These are phyloP conservation scores for Chamaetylas fuelleborni DNA, from an alignment of 2,113 vertebrate genomes.

Conservation along the genomic window DNA sequence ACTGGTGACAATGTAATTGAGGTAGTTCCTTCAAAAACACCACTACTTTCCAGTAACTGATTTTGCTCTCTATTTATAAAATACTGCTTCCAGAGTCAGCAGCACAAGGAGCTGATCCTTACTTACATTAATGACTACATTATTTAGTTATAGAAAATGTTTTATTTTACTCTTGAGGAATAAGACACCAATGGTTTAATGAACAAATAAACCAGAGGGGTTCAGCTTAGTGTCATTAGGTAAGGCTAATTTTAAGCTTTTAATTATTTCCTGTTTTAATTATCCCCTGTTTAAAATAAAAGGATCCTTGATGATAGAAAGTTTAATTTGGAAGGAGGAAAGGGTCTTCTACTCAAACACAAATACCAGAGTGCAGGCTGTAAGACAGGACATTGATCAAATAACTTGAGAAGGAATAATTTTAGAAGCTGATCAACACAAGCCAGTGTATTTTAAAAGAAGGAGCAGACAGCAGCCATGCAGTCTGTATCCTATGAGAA, in stretches of 20 bases:
- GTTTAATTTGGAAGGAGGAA: slow-evolving; percentile 36
- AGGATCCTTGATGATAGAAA: neutral
- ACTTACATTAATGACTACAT: neutral
- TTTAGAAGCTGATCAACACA: neutral
- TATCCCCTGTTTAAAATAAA: neutral
- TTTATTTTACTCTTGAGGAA: neutral
- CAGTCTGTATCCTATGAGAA: neutral
- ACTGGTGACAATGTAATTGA: neutral
- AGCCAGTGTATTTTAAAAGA: neutral
- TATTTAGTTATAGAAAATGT: neutral
- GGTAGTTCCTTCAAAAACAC: neutral
- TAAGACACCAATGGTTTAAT: neutral
- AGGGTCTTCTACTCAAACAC: neutral
- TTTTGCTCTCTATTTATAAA: neutral
- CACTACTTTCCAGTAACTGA: neutral
- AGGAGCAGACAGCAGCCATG: neutral
- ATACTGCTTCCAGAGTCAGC: neutral
- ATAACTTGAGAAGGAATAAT: neutral
- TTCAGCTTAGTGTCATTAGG: neutral
- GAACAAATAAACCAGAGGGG: neutral
- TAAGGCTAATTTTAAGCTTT: neutral
- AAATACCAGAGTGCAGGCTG: neutral
- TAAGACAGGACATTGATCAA: neutral
- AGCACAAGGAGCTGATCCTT: neutral
- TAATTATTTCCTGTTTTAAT: neutral